These are phyloP conservation scores for Lasioglossum leucozonium DNA, from an alignment of 2,888 invertebrate genomes.

Conservation along the genomic window DNA sequence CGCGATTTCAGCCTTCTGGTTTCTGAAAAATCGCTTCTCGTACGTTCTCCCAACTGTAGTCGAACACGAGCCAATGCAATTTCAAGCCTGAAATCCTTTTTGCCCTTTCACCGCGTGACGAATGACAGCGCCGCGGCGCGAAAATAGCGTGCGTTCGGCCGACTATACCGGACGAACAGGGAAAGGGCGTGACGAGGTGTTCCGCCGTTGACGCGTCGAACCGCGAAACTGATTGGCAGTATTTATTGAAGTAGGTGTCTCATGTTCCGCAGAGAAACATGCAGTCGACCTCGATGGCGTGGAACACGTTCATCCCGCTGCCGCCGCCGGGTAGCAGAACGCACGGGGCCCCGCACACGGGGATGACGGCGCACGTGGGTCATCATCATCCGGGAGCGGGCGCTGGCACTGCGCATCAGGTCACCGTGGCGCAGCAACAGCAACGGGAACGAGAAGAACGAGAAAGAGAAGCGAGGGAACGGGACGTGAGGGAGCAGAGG, in stretches of 20 bases:
- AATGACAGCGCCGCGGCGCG: not conserved
- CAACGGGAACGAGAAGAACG: constrained; percentile 69
- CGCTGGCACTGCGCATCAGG: constrained; percentile 72
- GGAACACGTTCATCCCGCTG: constrained; percentile 81
- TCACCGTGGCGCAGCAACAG: constrained; percentile 78
- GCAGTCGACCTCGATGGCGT: constrained; percentile 82
- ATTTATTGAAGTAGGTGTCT: constrained; percentile 83
- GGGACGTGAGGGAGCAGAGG: constrained; percentile 69
- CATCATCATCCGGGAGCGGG: constrained; percentile 80
- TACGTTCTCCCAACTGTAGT: not conserved
- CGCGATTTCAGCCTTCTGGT: not conserved
- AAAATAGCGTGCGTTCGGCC: not conserved
- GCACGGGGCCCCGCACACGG: constrained; percentile 77
- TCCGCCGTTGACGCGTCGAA: not conserved
- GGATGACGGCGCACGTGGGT: constrained; percentile 73
- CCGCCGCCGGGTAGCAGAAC: constrained; percentile 80
- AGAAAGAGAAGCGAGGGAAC: constrained; percentile 71
- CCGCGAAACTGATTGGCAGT: constrained; percentile 73
- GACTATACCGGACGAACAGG: constrained; percentile 16
- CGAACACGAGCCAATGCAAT: not conserved
- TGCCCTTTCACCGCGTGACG: no score
- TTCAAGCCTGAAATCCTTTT: not conserved
- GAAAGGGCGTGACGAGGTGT: constrained; percentile 32
- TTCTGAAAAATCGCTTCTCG: not conserved
- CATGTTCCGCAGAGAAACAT: constrained; percentile 83